Percentiles rank a stretch among this genome's conserved stretches.
These are phyloP conservation scores for Falco columbarius DNA, from an alignment of 2,797 vertebrate genomes.

Conservation along the genomic window DNA sequence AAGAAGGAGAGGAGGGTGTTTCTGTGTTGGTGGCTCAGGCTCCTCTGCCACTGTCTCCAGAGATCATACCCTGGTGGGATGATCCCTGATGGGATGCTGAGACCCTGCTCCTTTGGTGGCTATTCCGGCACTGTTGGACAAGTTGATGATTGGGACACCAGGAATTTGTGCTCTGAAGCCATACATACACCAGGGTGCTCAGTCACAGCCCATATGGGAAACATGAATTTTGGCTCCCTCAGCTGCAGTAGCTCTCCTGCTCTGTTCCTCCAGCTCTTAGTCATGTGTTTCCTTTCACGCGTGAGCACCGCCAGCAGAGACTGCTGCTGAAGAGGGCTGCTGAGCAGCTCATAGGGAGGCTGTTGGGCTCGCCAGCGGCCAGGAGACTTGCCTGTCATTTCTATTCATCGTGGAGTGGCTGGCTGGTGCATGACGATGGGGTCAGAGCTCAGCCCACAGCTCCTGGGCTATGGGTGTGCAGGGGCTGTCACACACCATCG, in stretches of 20 bases:
- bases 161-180: not conserved
- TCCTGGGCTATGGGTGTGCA: not conserved
- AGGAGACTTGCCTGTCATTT: not conserved
- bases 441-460: not conserved
- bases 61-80: too few relatives aligned
- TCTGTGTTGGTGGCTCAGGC: not conserved
- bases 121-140: not conserved
- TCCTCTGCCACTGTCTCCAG: not conserved
- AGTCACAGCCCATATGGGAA: not conserved
- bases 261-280: not conserved
- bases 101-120: not conserved
- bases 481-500: accelerated
- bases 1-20: not conserved
- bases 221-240: not conserved
- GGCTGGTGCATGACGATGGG: accelerated
- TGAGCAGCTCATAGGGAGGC: accelerated
- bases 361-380: accelerated
- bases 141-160: not conserved
- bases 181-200: not conserved
- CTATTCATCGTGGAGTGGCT: accelerated
- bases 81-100: not conserved
- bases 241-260: not conserved
- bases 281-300: not conserved
- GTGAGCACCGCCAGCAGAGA: not conserved
- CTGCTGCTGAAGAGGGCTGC: not conserved